Evolutionary conservation across 1,140 invertebrate genomes (phyloP).

Genomic region (Pseudomyrmex pallidus): DNA sequence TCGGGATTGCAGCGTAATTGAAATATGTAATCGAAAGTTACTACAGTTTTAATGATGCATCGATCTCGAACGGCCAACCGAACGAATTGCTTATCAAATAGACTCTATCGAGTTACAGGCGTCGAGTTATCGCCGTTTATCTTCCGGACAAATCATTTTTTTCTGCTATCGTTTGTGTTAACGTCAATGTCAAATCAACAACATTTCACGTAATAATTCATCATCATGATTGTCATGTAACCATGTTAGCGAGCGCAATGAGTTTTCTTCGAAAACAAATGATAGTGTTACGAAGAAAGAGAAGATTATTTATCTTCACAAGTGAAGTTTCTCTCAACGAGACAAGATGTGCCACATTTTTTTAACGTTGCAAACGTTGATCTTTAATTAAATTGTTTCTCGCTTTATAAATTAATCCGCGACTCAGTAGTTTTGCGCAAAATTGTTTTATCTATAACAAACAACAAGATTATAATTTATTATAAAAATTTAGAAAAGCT

Average conservation of each 20-base stretch:
- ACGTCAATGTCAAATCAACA: constrained; percentile 3
- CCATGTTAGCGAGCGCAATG: neutral
- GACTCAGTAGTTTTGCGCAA: no score
- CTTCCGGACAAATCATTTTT: constrained; percentile 22
- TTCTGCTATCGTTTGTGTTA: constrained; percentile 8
- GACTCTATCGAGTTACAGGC: neutral
- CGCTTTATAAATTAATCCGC: no score
- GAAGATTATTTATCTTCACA: neutral
- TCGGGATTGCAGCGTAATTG: constrained; percentile 29
- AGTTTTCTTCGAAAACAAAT: neutral
- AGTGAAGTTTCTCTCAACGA: no score
- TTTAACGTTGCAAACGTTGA: no score
- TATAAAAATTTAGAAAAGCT: constrained; percentile 16
- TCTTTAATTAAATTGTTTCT: no score
- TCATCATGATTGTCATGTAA: constrained; percentile 2
- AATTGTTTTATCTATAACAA: neutral
- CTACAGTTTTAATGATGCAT: constrained; percentile 17
- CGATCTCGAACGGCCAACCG: neutral
- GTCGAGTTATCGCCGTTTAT: constrained; percentile 13
- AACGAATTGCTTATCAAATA: constrained; percentile 5
- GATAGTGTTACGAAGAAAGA: neutral
- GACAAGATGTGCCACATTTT: no score
- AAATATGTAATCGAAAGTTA: constrained; percentile 18
- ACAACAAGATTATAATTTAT: neutral
- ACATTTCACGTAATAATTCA: neutral